phyloP scores from a whole-genome alignment of 2,113 vertebrate genomes.

The Crotalus viridis region DNA sequence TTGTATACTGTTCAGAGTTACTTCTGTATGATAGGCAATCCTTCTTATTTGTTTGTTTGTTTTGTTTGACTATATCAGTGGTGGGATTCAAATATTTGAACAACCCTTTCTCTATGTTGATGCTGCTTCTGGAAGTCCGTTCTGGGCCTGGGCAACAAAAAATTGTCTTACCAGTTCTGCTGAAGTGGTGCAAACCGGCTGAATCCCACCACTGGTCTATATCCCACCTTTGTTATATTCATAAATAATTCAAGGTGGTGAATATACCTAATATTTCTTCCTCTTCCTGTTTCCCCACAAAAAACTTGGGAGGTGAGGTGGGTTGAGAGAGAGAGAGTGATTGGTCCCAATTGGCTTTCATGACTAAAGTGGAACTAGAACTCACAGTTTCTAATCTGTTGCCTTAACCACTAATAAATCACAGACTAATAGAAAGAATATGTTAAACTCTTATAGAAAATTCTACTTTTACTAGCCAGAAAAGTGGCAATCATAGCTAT shows the following conservation, averaged over 20 bases:
- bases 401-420: neutral
- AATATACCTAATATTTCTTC: neutral
- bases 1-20: neutral
- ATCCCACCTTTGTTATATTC: no score
- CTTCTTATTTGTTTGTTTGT: neutral
- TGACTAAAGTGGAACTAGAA: neutral
- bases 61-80: neutral
- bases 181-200: no score
- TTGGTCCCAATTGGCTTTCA: neutral
- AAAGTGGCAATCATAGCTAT: neutral
- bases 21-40: neutral
- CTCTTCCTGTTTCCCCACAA: neutral
- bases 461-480: neutral
- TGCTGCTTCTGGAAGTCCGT: no score
- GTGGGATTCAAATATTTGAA: no score
- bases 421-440: neutral
- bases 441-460: neutral
- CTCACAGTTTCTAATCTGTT: neutral
- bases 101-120: no score
- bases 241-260: neutral
- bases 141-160: no score
- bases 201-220: no score
- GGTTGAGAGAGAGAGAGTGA: neutral
- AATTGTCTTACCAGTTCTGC: no score
- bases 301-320: neutral